These are phyloP conservation scores for Lasiurus cinereus DNA, from an alignment of 2,113 vertebrate species.

Conservation along the genomic window DNA sequence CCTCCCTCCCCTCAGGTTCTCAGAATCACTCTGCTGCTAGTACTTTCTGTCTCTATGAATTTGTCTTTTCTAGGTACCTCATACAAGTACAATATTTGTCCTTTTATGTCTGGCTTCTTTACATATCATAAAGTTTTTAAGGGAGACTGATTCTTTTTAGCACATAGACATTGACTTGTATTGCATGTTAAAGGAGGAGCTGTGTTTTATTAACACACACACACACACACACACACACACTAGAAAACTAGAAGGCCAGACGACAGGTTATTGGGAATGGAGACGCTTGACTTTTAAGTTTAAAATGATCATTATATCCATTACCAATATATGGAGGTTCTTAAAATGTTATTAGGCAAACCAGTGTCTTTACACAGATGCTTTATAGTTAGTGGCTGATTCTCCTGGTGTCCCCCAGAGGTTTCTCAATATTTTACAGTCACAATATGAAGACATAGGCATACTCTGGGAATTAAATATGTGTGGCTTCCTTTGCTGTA, in stretches of 20 bases:
- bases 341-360: slow-evolving; percentile 6
- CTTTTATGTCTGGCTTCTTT: slow-evolving; percentile 49
- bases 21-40: not conserved
- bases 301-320: slow-evolving; percentile 12
- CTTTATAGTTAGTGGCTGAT: slow-evolving; percentile 66
- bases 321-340: not conserved
- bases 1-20: not conserved
- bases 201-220: not conserved
- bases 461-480: slow-evolving; percentile 76
- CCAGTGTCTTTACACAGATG: slow-evolving; percentile 71
- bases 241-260: not conserved
- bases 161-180: not conserved
- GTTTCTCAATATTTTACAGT: slow-evolving; percentile 70
- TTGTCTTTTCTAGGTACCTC: not conserved
- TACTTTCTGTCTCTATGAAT: slow-evolving; percentile 19
- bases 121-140: slow-evolving; percentile 3
- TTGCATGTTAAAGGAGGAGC: slow-evolving; percentile 21
- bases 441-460: slow-evolving; percentile 53
- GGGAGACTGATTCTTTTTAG: not conserved
- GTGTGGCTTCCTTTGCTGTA: slow-evolving; percentile 72
- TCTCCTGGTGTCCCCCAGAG: slow-evolving; percentile 64
- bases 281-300: slow-evolving; percentile 31
- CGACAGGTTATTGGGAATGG: not conserved
- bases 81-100: not conserved
- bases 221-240: not conserved